Evolutionary conservation across 1,140 invertebrate species (phyloP).

Genomic region (Ostrea denselamellosa): DNA sequence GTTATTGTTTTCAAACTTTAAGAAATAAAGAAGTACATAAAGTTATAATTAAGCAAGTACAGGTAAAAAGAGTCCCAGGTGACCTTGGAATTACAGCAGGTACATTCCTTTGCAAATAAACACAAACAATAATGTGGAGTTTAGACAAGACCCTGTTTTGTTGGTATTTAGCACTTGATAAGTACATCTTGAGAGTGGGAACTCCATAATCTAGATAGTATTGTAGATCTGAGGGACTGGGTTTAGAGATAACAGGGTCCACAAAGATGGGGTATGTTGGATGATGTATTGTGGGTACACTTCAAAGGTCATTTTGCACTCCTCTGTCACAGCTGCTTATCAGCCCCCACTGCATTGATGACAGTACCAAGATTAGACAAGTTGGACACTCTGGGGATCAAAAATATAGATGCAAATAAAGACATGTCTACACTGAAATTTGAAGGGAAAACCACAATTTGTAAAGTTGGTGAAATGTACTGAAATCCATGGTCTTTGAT

Average conservation of each 20-base stretch:
- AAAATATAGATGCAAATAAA: background rate
- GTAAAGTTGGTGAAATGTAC: background rate
- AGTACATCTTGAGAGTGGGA: conserved; percentile 29
- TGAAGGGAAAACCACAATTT: background rate
- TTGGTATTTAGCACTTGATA: conserved; percentile 39
- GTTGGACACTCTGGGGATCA: background rate
- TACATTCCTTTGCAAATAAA: conserved; percentile 23
- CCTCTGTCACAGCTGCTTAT: background rate
- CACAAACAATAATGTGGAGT: conserved; percentile 6
- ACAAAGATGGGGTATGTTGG: background rate
- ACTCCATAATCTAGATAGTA: background rate
- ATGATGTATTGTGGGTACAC: conserved; percentile 8
- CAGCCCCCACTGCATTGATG: background rate
- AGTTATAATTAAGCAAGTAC: conserved; percentile 2
- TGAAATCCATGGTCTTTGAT: background rate
- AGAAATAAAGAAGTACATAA: background rate
- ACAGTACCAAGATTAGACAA: conserved; percentile 28
- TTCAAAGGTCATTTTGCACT: background rate
- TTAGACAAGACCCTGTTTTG: conserved; percentile 18
- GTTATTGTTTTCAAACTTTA: no score
- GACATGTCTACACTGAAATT: background rate
- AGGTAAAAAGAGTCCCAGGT: background rate
- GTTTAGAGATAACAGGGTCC: background rate
- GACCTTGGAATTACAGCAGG: background rate
- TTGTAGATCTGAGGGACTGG: background rate